Conservation (phyloP, 2,888 invertebrate genomes). For the Petrolisthes cinctipes region DNA sequence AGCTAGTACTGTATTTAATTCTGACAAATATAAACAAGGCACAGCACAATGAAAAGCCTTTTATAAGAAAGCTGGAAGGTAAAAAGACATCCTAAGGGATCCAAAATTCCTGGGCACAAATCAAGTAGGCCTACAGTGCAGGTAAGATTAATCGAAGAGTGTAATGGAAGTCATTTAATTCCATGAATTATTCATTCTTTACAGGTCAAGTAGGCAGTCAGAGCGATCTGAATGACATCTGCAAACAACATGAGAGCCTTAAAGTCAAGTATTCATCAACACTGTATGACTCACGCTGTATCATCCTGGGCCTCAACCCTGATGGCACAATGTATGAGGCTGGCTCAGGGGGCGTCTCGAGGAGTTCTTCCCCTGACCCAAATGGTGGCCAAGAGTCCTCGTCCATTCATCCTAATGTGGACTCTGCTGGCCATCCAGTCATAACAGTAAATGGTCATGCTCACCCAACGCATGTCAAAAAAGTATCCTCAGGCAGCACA, state of each 20-base stretch:
- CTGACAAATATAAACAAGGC: no score
- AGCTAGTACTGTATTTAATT: no score
- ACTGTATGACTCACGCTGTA: conserved; percentile 86
- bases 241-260: conserved; percentile 86
- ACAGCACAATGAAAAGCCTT: no score
- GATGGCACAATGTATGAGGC: conserved; percentile 68
- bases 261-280: conserved; percentile 89
- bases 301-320: conserved; percentile 81
- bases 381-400: conserved; percentile 29
- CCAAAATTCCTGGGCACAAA: no score
- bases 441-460: conserved; percentile 39
- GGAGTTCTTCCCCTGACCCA: conserved; percentile 48
- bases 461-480: conserved; percentile 39
- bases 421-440: conserved; percentile 11
- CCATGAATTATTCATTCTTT: not conserved
- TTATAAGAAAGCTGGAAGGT: no score
- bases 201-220: conserved; percentile 83
- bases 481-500: conserved; percentile 51
- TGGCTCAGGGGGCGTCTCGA: conserved; percentile 37
- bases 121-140: no score
- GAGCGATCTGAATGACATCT: conserved; percentile 87
- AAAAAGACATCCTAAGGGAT: no score
- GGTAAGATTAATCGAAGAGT: no score
- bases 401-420: not conserved
- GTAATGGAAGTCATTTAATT: no score